phyloP scores from a whole-genome alignment of 2,113 vertebrate genomes.

The Numenius arquata region DNA sequence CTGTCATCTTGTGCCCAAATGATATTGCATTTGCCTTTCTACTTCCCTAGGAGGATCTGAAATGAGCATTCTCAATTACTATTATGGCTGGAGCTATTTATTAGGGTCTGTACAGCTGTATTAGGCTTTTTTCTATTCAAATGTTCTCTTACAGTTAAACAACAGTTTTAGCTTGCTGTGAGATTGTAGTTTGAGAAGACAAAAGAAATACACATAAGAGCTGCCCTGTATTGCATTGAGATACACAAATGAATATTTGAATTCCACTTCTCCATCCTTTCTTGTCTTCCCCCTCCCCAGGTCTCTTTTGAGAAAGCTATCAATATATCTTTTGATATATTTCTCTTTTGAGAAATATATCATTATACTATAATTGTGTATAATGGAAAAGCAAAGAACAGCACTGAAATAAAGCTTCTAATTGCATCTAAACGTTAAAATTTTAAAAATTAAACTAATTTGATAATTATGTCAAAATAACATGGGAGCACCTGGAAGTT shows the following conservation, averaged over 20 bases:
- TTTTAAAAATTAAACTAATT: background rate
- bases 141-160: background rate
- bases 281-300: background rate
- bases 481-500: background rate
- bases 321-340: too few relatives aligned
- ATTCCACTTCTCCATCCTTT: background rate
- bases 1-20: background rate
- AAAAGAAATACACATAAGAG: background rate
- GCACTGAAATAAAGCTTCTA: background rate
- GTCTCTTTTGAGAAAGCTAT: background rate
- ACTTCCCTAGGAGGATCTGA: background rate
- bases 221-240: background rate
- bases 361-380: background rate
- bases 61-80: background rate
- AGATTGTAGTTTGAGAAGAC: background rate
- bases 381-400: background rate
- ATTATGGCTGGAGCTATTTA: background rate
- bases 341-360: background rate
- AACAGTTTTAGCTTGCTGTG: background rate
- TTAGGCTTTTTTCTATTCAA: background rate
- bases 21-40: background rate
- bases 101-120: background rate
- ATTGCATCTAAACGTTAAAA: background rate
- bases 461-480: background rate
- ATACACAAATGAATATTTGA: background rate